These are phyloP conservation scores for Corapipo altera DNA, from an alignment of 2,113 vertebrate genomes.

Conservation along the genomic window DNA sequence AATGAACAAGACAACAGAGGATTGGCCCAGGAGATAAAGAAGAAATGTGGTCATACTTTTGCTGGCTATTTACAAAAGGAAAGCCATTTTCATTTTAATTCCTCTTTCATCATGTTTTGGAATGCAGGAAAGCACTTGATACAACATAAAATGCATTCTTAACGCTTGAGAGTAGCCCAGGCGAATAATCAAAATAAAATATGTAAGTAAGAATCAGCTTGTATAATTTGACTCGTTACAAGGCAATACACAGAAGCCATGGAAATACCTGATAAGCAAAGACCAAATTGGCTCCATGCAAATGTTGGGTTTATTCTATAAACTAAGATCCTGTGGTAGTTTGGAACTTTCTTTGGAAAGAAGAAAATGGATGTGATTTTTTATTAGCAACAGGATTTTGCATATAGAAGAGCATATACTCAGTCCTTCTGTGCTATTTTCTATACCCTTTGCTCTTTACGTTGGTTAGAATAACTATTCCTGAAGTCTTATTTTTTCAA, in stretches of 20 bases:
- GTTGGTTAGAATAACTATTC: neutral
- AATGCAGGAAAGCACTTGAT: neutral
- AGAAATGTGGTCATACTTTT: neutral
- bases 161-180: neutral
- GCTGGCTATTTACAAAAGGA: neutral
- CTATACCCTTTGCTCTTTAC: neutral
- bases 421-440: neutral
- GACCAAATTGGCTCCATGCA: neutral
- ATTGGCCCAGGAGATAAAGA: neutral
- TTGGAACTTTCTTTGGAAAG: neutral
- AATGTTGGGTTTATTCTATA: neutral
- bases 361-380: neutral
- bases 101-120: neutral
- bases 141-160: neutral
- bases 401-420: neutral
- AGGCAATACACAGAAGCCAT: neutral
- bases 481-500: neutral
- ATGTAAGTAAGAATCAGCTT: neutral
- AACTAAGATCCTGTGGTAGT: neutral
- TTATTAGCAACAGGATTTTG: neutral
- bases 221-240: neutral
- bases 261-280: neutral
- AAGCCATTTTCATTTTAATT: neutral
- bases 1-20: neutral
- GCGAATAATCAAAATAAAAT: neutral